Evolutionary conservation across 2,113 vertebrate species (phyloP).

Genomic region (Redunca redunca): DNA sequence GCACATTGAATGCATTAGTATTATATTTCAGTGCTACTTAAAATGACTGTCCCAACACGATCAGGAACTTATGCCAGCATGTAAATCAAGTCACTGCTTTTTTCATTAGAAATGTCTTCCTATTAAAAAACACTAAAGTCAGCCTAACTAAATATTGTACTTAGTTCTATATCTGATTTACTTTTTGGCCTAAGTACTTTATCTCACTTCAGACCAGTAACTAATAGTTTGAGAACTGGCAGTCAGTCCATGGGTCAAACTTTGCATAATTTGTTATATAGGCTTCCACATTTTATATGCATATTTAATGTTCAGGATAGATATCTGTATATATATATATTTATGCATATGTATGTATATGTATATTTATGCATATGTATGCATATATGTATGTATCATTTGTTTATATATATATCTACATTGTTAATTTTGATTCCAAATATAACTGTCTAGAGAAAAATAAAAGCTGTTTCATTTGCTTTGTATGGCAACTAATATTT

Average conservation of each 20-base stretch:
- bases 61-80: background rate
- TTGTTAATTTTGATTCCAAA: background rate
- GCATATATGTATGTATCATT: background rate
- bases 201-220: background rate
- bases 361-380: background rate
- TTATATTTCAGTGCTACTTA: background rate
- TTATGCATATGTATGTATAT: background rate
- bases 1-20: background rate
- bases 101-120: background rate
- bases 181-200: background rate
- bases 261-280: background rate
- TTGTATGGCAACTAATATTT: background rate
- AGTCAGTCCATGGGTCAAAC: background rate
- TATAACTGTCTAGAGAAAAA: background rate
- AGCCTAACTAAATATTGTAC: background rate
- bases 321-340: background rate
- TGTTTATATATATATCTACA: background rate
- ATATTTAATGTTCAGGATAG: background rate
- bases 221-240: background rate
- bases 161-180: background rate
- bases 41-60: background rate
- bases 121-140: background rate
- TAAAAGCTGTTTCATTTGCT: background rate
- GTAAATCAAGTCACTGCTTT: background rate
- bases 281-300: background rate